Evolutionary conservation across 2,797 vertebrate genomes (phyloP), one percentile per base, ranked within the genome.

Genomic region (Telmatherina bonti): DNA sequence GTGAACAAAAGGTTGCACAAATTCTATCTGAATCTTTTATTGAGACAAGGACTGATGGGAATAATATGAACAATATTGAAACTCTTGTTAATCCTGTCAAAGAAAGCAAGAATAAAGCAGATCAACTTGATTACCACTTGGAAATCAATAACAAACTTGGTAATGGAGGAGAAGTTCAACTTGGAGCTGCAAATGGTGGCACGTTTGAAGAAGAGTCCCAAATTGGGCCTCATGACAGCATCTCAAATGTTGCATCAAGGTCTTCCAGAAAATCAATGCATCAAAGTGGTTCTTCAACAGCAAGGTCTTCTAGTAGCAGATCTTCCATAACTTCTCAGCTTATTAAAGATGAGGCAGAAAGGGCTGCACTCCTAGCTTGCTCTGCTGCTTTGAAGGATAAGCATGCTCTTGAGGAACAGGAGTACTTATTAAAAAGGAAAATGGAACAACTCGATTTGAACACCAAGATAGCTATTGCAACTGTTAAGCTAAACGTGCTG

Each of bases 321-420:
- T 26, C 35, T 52, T 30, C 9, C 4, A n/a, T 45, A 16, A 18
- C 31, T 26, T 56, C 30, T 8, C 52, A 33, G 6, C 0, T 0
- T 0, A 29, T 67, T 3, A 47, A 29, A 0, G 52, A 30, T 2
- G 41, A 30, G 5, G 58, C 65, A 26, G 27, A 62, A 2, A 51
- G 16, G 30, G 72, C 58, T 26, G 41, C 26, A 35, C 20, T 62
- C 1, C 1, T 57, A 1, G 52, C 72, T 12, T 20, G 13, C 0
- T 1, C 10, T 0, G 27, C 58, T 33, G 43, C 60, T 53, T 75
- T 63, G 33, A 74, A 74, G 26, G 27, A 63, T 3, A 52, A 4
- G 8, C 59, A 62, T 33, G 31, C 52, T 7, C 9, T 68, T 38
- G 43, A 69, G 47, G 12, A 52, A 15, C 45, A 30, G 6, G 7